phyloP scores from a whole-genome alignment of 1,140 invertebrate genomes.

The Drosophila pallidifrons region DNA sequence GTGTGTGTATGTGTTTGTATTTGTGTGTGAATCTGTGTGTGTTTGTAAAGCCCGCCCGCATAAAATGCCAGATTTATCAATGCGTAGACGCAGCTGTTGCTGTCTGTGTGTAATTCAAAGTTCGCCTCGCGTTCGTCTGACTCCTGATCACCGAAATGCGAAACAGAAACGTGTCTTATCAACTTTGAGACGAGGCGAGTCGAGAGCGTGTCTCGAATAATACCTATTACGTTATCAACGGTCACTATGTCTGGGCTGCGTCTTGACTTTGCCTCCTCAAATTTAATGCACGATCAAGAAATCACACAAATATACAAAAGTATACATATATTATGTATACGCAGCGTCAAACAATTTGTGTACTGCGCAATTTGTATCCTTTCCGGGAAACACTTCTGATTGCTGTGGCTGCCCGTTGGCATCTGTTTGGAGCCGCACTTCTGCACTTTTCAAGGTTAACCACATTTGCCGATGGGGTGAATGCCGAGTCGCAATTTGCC shows the following conservation, averaged over 20 bases:
- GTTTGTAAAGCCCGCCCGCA: conserved; percentile 16
- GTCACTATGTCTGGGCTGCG: conserved; percentile 27
- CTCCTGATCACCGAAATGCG: conserved; percentile 41
- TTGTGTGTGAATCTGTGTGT: not conserved
- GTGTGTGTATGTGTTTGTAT: not conserved
- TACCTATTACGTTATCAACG: conserved; percentile 38
- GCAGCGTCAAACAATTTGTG: conserved; percentile 9
- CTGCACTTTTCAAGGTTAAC: conserved; percentile 63
- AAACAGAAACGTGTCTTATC: conserved; percentile 41
- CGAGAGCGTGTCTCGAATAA: conserved; percentile 35
- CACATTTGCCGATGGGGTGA: conserved; percentile 36
- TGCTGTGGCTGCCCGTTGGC: conserved; percentile 37
- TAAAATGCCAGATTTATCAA: conserved; percentile 62
- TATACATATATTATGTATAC: not conserved
- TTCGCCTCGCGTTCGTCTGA: conserved; percentile 35
- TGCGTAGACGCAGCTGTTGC: conserved; percentile 42
- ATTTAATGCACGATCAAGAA: conserved; percentile 3
- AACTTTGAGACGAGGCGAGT: conserved; percentile 16
- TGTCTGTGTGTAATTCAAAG: conserved; percentile 46
- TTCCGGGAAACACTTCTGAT: conserved; percentile 56
- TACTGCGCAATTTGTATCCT: conserved; percentile 53
- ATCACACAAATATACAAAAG: not conserved
- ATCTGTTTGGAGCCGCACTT: conserved; percentile 45
- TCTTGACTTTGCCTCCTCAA: conserved; percentile 52
- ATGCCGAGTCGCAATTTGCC: conserved; percentile 55